Evolutionary conservation across 1,140 invertebrate species (phyloP), one percentile per base, ranked within the genome.

Genomic region (Eurosta solidaginis): DNA sequence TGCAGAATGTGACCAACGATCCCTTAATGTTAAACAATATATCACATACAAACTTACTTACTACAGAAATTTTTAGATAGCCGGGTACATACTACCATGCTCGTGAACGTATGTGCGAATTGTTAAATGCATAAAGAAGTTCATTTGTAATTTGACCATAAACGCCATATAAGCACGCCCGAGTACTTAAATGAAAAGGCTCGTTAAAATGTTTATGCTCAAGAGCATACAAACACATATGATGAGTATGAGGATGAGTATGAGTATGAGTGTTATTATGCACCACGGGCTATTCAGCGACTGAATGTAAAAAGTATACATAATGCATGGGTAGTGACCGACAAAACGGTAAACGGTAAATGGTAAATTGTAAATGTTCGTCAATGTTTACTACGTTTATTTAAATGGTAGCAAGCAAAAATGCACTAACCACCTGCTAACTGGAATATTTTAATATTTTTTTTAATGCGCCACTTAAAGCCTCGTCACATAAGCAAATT

Each of bases 81-180:
- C n/a, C n/a, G n/a, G n/a, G n/a, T n/a, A n/a, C n/a, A n/a, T n/a
- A n/a, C n/a, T n/a, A n/a, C n/a, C n/a, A n/a, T n/a, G n/a, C n/a
- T n/a, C n/a, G n/a, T n/a, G n/a, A n/a, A n/a, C n/a, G n/a, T n/a
- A n/a, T n/a, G n/a, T 47, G 45, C n/a, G 45, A 12, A 47, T 17
- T 14, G 14, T 12, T 1, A 47, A 47, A 14, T 47, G 12, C 45
- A 9, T 47, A 47, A 47, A 12, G 17, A 20, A n/a, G 33, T 40
- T 27, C 40, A n/a, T 22, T 40, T 36, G 36, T 40, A n/a, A 40
- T 7, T 9, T 68, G 27, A 9, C 27, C 59, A 20, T 33, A 68
- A 68, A 68, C 40, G 59, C 36, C 33, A 6, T 68, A 68, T 68
- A 33, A 68, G 59, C 59, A 68, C 59, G 59, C 40, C 14, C 33